Conservation (phyloP, 2,888 invertebrate genomes). For the Drosophila neutralis region DNA sequence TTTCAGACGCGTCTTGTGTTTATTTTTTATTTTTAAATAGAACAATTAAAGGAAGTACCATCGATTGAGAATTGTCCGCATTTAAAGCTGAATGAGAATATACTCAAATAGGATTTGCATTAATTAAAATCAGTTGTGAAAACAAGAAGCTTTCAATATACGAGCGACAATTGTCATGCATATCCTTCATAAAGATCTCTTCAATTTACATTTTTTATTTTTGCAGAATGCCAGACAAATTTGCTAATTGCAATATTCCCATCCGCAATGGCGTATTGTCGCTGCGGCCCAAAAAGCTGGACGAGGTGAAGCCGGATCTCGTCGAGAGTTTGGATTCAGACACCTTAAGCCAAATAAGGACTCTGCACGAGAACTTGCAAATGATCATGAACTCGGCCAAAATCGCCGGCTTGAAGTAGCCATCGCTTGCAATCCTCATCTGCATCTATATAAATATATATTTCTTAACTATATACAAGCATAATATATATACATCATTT, state of each 20-base stretch:
- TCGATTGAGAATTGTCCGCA: too few relatives aligned
- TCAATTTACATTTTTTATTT: background rate
- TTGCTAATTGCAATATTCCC: constrained; percentile 84
- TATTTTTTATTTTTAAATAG: too few relatives aligned
- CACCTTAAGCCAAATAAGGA: constrained; percentile 82
- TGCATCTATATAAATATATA: constrained; percentile 3
- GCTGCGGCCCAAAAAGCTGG: constrained; percentile 81
- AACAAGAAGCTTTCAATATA: too few relatives aligned
- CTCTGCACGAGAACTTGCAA: constrained; percentile 83
- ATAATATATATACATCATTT: constrained; percentile 25
- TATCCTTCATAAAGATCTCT: background rate
- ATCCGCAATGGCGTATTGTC: constrained; percentile 83
- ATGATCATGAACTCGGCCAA: constrained; percentile 81
- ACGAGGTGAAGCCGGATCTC: constrained; percentile 76
- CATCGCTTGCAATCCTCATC: background rate
- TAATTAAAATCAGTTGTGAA: too few relatives aligned
- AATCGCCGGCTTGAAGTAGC: constrained; percentile 63
- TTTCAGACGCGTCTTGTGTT: background rate
- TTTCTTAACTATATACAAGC: constrained; percentile 18
- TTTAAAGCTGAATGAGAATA: too few relatives aligned
- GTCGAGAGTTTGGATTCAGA: constrained; percentile 79
- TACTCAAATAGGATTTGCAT: too few relatives aligned
- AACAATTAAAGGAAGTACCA: too few relatives aligned
- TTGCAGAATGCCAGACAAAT: constrained; percentile 79
- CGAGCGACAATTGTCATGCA: too few relatives aligned